Base-by-base conservation (phyloP, 1,140 invertebrate genomes). In the Drosophila burlai region DNA sequence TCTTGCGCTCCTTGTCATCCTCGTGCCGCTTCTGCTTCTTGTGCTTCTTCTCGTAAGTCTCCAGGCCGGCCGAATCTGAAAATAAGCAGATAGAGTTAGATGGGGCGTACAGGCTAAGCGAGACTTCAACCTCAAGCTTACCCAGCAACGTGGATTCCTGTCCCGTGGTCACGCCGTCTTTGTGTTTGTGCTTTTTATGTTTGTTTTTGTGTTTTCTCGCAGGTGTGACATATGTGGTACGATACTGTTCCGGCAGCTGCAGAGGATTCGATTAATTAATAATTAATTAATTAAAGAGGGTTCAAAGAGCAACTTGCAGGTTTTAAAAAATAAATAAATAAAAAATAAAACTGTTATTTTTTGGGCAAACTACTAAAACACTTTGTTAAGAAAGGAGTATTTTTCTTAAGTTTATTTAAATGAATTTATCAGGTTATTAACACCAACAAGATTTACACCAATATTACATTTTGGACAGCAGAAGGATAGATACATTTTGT, bases 21-120 rank as follows among this genome's bases (percentile, higher is more conserved):
- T 99, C 97, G 81, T 98, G 97, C 24, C 97, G 94, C 91, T 98
- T 98, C 87, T 98, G 97, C 91, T 98, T 99, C 94, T 99, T 99
- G 92, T 98, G 97, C 92, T 98, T 99, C 94, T 98, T 98, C 92
- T 99, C 97, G 84, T 98, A 97, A 34, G 96, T 96, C 91, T 98
- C 97, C 38, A 95, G 94, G 59, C 96, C 96, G 58, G 92, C 79
- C 57, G 96, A 95, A 78, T 95, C 94, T 91, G 94, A 93, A 83
- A 72, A 15, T 21, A 13, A 24, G 7, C 24, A 47, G 6, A 54
- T 62, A 16, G 24, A 49, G 1, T 66, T 16, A 40, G 15, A 6
- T 15, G 16, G 11, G 11, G 11, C 18, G 3, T 2, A 11, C 31
- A 8, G 4, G 40, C n/a, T 24, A 11, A 26, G 7, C 9, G 13